Percentiles rank a stretch among this genome's conserved stretches.
Conservation (phyloP, 2,113 vertebrate species). For the Microcebus ravelobensis region DNA sequence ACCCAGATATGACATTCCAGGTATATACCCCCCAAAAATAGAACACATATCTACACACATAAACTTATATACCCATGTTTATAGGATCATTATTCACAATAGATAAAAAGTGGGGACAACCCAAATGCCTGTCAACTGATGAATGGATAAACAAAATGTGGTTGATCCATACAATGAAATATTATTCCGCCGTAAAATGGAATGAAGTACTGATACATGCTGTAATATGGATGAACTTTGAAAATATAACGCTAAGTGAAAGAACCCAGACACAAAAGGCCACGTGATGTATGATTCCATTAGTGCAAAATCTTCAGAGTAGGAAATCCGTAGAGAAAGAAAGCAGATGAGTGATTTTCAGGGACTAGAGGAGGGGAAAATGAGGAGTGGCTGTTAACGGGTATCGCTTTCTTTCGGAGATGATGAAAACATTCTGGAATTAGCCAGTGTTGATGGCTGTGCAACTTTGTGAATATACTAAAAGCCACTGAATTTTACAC, state of each 20-base stretch:
- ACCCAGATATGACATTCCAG: neutral
- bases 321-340: neutral
- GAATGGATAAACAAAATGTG: neutral
- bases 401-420: neutral
- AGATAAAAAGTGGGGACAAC: neutral
- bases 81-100: neutral
- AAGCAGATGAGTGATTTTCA: neutral
- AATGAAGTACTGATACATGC: neutral
- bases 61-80: neutral
- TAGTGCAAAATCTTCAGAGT: neutral
- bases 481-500: neutral
- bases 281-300: neutral
- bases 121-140: neutral
- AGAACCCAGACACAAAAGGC: neutral
- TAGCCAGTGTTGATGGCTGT: neutral
- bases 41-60: neutral
- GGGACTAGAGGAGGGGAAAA: neutral
- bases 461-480: neutral
- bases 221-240: neutral
- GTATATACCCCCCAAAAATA: neutral
- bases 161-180: neutral
- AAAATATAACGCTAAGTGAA: neutral
- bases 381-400: neutral
- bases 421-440: neutral
- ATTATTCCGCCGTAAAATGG: neutral